These are phyloP conservation scores for Temnothorax unifasciatus DNA, from an alignment of 2,888 invertebrate species.

Conservation along the genomic window DNA sequence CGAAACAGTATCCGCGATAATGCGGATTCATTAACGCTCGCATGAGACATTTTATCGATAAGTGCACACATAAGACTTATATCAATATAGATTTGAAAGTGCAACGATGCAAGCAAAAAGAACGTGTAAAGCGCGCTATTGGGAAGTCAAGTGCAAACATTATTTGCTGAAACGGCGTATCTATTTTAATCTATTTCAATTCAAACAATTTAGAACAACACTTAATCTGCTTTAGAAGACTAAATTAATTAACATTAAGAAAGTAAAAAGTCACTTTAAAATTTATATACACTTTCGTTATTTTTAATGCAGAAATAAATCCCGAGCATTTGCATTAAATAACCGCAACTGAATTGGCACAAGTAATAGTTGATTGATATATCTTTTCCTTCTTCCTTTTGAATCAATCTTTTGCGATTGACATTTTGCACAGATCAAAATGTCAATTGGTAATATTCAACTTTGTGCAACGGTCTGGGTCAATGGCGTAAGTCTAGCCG, in stretches of 20 bases:
- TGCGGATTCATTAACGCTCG: neutral
- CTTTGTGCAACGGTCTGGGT: neutral
- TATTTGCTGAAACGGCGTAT: neutral
- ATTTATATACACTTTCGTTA: neutral
- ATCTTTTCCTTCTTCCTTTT: neutral
- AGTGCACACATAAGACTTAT: neutral
- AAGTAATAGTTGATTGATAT: neutral
- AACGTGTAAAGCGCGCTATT: neutral
- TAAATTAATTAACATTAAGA: no score
- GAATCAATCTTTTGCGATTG: neutral
- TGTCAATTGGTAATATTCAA: slow-evolving; percentile 9
- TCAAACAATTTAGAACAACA: neutral
- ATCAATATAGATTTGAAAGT: slow-evolving; percentile 4
- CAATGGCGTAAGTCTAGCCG: neutral
- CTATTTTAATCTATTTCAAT: neutral
- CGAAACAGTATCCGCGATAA: neutral
- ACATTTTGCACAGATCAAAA: neutral
- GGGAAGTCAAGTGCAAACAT: neutral
- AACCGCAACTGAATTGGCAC: neutral
- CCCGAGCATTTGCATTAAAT: neutral
- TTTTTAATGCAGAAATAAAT: neutral
- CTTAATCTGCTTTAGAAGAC: no score
- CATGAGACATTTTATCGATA: slow-evolving; percentile 16
- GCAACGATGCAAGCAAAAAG: neutral
- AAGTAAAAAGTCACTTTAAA: no score